Base-by-base conservation (phyloP, 2,888 invertebrate species). In the Luperina nickerlii region DNA sequence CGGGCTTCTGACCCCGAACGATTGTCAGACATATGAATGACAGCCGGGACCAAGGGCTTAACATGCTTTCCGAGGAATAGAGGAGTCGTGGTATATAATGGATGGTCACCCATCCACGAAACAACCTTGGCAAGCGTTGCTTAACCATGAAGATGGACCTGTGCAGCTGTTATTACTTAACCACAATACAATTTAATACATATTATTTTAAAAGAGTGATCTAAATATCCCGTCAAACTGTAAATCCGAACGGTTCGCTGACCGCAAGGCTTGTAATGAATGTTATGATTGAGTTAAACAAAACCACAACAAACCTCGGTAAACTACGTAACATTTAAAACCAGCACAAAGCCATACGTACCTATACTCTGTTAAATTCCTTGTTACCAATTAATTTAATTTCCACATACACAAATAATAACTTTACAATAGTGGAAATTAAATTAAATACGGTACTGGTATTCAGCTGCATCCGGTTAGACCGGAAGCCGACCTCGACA, bases 261-360 rank as follows among this genome's bases (percentile, higher is more conserved):
- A 76, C 77, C 77, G 15, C 76, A 77, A 66, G 0, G n/a, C 32
- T 71, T 32, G 9, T 57, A 51, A 48, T 60, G 1, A 45, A 54
- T 54, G 3, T 18, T 18, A 18, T 20, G 7, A 32, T 66, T 45
- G 20, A 42, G 9, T n/a, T 18, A 18, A 63, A n/a, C 38, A 57
- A 66, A 77, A 57, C 38, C 45, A 27, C 15, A 15, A 32, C 18
- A 76, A 8, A 27, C 7, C 18, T 60, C 2, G 24, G 27, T 71
- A 45, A 45, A 73, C 57, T n/a, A 32, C 42, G 76, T 76, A 63
- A 66, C 5, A 27, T 48, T 77, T 66, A 57, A 70, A 70, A 57
- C 66, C 77, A 57, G 57, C 77, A 45, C 77, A 77, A 57, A 7
- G 48, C 7, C 8, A 54, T 45, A 42, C 51, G 1, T 38, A 71